These are phyloP conservation scores for Drymodes brunneopygia DNA, from an alignment of 2,113 vertebrate genomes.

Conservation along the genomic window DNA sequence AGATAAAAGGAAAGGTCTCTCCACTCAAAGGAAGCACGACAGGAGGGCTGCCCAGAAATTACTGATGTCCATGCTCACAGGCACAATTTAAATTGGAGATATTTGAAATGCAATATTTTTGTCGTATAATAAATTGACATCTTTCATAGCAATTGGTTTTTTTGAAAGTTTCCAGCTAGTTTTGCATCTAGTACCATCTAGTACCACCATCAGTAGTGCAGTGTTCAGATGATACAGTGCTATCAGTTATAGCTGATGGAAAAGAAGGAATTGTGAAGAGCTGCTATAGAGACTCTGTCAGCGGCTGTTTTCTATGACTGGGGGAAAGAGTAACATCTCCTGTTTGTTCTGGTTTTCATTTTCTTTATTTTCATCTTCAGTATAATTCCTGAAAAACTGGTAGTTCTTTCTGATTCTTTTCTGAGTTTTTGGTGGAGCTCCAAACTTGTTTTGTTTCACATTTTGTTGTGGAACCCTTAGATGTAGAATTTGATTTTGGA, in stretches of 20 bases:
- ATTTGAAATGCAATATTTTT: background rate
- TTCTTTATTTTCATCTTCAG: background rate
- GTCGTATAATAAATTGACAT: background rate
- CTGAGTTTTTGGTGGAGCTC: background rate
- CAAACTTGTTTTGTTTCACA: background rate
- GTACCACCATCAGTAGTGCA: fast-evolving
- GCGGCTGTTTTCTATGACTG: background rate
- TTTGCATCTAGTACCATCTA: background rate
- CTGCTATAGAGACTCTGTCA: background rate
- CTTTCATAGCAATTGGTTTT: background rate
- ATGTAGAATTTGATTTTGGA: background rate
- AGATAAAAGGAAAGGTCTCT: background rate
- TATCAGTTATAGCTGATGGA: background rate
- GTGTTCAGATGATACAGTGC: background rate
- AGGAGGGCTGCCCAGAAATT: background rate
- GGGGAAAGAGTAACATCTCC: fast-evolving
- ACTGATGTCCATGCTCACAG: background rate
- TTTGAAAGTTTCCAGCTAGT: background rate
- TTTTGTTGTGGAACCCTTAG: background rate
- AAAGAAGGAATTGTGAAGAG: background rate
- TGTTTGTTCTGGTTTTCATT: background rate
- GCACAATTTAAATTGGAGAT: background rate
- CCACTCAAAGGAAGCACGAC: fast-evolving
- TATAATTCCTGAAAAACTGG: background rate
- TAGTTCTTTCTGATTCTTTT: background rate